Evolutionary conservation across 2,113 vertebrate genomes (phyloP), one percentile per base, ranked within the genome.

Genomic region (Pungitius pungitius): DNA sequence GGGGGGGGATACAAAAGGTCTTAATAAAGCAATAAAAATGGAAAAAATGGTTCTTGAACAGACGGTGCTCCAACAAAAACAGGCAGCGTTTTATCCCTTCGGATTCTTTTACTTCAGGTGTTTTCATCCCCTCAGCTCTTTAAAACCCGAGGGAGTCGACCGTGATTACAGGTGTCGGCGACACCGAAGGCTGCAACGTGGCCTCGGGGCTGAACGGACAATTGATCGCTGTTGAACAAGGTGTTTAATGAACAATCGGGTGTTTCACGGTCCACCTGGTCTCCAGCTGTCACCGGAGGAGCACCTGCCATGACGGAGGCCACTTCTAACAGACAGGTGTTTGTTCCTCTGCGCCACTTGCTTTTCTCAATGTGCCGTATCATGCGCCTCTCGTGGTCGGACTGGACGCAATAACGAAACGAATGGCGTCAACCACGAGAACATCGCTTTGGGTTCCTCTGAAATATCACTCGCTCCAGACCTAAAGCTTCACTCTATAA

Each of bases 211-310:
- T 45, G 4, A 76, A 49, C 24, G 59, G 45, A 69, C 51, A 60
- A 75, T 69, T 73, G 68, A 73, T 65, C 6, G 22, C 61, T 1
- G 33, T 40, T 37, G 58, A 68, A 78, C 83, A 55, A 75, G 59
- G 71, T 58, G 62, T 57, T 77, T 66, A 61, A 45, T 30, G 45
- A 77, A 73, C 69, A 66, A 43, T 12, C 40, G 78, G 18, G 6
- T 39, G 71, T 78, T 70, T 52, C 8, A 30, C 30, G 69, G 51
- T 72, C 77, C 76, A 83, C 65, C 57, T 80, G 84, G 80, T 77
- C 54, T 60, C 43, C 73, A 59, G 69, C 61, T 64, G 73, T 22
- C n/a, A 47, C 18, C n/a, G 35, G 13, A 54, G 65, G 40, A 73
- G 54, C 33, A 69, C 39, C 54, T 42, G 82, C 69, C 58, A 33